These are phyloP conservation scores for Palythoa grandis DNA, from an alignment of 92 coral and sea anemone genomes.

Conservation along the genomic window DNA sequence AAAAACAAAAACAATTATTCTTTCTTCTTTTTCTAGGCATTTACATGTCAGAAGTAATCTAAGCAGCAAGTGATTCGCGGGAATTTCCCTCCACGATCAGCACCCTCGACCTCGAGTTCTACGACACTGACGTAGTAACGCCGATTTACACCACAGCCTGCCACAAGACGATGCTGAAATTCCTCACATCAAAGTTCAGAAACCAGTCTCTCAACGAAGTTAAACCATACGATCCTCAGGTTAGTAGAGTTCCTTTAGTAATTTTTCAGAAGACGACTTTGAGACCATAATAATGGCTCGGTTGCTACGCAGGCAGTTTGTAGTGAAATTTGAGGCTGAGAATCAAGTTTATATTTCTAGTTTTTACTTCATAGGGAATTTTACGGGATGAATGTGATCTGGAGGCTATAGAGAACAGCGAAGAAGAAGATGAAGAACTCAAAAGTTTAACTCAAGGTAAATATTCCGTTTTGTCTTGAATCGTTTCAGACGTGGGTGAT, in stretches of 20 bases:
- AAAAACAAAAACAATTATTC: not conserved
- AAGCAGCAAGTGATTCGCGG: conserved; percentile 86
- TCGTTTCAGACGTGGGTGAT: not conserved
- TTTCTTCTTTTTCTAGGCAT: conserved; percentile 30
- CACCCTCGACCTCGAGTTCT: conserved; percentile 44
- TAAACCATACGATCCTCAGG: conserved; percentile 96
- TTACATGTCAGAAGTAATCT: conserved; percentile 49
- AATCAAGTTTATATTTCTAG: conserved; percentile 9
- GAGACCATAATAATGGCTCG: not conserved
- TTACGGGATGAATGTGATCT: conserved; percentile 65
- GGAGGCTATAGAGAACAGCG: conserved; percentile 56
- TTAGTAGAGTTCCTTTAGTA: conserved; percentile 22
- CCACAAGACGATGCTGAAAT: conserved; percentile 88
- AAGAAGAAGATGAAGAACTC: conserved; percentile 87
- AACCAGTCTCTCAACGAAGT: conserved; percentile 99
- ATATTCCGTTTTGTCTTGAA: conserved; percentile 8
- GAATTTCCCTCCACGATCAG: conserved; percentile 66
- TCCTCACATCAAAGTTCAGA: conserved; percentile 89
- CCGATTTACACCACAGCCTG: conserved; percentile 29
- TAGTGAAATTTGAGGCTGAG: conserved; percentile 20
- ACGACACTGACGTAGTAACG: conserved; percentile 53
- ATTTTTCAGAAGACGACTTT: conserved; percentile 19
- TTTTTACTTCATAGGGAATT: conserved; percentile 57
- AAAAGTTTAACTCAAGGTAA: conserved; percentile 70
- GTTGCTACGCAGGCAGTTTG: conserved; percentile 38